phyloP scores from a whole-genome alignment of 2,113 vertebrate species.

The Nestor notabilis region DNA sequence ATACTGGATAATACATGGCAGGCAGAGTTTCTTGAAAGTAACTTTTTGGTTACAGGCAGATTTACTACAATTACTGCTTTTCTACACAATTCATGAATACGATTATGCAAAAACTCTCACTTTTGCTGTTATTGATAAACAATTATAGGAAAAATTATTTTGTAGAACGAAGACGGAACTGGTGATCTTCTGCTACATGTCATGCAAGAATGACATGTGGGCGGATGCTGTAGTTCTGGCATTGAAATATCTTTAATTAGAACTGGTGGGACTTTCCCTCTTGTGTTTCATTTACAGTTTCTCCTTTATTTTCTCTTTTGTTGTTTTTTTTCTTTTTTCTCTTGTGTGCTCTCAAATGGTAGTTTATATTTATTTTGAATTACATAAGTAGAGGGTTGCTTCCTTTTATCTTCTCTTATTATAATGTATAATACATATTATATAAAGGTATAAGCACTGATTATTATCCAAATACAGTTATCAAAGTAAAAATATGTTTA shows the following conservation, averaged over 20 bases:
- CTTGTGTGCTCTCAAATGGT: background rate
- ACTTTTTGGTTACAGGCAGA: background rate
- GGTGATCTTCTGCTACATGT: constrained; percentile 36
- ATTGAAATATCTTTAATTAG: constrained; percentile 18
- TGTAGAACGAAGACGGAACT: constrained; percentile 8
- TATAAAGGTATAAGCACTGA: background rate
- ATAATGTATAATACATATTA: background rate
- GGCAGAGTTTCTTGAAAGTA: background rate
- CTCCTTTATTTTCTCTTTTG: background rate
- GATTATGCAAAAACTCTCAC: background rate
- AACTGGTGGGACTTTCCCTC: constrained; percentile 38
- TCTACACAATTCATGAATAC: background rate
- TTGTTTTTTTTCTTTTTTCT: background rate
- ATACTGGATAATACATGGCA: background rate
- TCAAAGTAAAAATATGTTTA: background rate
- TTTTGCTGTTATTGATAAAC: constrained; percentile 25
- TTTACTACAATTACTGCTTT: background rate
- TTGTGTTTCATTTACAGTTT: constrained; percentile 9
- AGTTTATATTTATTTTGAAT: background rate
- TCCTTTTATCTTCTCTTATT: background rate
- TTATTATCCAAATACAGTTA: background rate
- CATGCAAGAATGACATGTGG: constrained; percentile 47
- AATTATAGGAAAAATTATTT: constrained; percentile 11
- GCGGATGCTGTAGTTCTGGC: constrained; percentile 21
- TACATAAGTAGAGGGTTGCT: background rate